Conservation (phyloP, 64 coral and sea anemone species). For the Actinia equina region DNA sequence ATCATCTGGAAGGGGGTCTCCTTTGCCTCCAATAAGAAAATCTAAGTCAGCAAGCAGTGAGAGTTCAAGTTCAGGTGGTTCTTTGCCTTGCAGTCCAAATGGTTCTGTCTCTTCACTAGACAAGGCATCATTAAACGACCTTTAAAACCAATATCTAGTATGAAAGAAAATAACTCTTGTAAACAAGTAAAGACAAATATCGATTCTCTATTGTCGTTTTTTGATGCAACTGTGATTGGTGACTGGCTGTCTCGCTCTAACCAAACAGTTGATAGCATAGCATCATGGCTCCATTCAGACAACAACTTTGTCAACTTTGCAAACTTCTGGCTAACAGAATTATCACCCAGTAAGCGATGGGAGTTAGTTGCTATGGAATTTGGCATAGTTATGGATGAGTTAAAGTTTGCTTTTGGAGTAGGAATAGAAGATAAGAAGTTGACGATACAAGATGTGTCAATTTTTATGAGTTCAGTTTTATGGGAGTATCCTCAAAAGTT, state of each 20-base stretch:
- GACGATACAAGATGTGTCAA: slow-evolving; percentile 37
- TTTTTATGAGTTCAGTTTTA: slow-evolving; percentile 56
- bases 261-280: slow-evolving; percentile 37
- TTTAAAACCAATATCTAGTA: not conserved
- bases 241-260: slow-evolving; percentile 77
- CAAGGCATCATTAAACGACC: slow-evolving; percentile 3
- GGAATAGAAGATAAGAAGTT: slow-evolving; percentile 53
- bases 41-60: slow-evolving; percentile 11
- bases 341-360: slow-evolving; percentile 55
- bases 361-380: slow-evolving; percentile 68
- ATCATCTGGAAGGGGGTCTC: slow-evolving; percentile 51
- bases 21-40: slow-evolving; percentile 61
- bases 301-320: slow-evolving; percentile 87
- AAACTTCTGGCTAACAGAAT: slow-evolving; percentile 84
- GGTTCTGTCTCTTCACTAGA: slow-evolving; percentile 35
- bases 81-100: slow-evolving; percentile 3
- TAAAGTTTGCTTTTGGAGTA: slow-evolving; percentile 76
- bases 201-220: slow-evolving; percentile 53
- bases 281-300: slow-evolving; percentile 61
- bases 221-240: slow-evolving; percentile 65
- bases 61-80: slow-evolving; percentile 35
- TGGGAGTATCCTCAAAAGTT: slow-evolving; percentile 87
- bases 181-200: slow-evolving; percentile 58
- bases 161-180: not conserved
- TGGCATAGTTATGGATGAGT: slow-evolving; percentile 69